Percentiles rank a stretch among this genome's conserved stretches.
Conservation (phyloP, 2,888 invertebrate genomes). For the Caprella mutica region DNA sequence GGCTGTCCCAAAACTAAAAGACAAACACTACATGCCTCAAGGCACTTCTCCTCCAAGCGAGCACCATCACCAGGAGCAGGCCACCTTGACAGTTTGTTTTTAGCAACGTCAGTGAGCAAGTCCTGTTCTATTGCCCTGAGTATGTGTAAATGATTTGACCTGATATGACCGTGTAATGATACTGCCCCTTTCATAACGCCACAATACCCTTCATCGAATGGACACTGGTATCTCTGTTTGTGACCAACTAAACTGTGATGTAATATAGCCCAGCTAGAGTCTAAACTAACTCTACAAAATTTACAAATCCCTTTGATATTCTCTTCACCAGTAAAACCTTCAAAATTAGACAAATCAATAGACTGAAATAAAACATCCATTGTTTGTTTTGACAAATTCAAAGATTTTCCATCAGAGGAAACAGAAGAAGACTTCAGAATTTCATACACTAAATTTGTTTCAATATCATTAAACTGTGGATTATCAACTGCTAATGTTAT, state of each 20-base stretch:
- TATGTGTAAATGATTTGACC: conserved; percentile 17
- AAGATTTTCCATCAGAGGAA: no score
- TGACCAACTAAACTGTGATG: conserved; percentile 21
- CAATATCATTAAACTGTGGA: no score
- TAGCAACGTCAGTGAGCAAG: conserved; percentile 16
- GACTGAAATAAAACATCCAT: no score
- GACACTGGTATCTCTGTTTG: conserved; percentile 25
- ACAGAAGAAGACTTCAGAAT: no score
- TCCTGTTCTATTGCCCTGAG: conserved; percentile 18
- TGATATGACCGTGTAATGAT: conserved; percentile 22
- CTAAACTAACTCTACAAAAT: conserved; percentile 3
- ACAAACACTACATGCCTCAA: conserved; percentile 22
- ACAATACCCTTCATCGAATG: conserved; percentile 28
- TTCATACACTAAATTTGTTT: no score
- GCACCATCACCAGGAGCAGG: conserved; percentile 10
- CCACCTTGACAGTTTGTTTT: conserved; percentile 17
- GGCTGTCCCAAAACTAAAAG: conserved; percentile 20
- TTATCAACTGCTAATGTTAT: no score
- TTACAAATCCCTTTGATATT: conserved; percentile 9
- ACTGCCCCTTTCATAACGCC: conserved; percentile 21
- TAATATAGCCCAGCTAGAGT: background rate
- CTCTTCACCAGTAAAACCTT: conserved; percentile 4
- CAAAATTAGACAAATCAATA: conserved; percentile 2
- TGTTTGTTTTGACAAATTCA: no score
- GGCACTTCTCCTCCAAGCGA: background rate